These are phyloP conservation scores for Phenganax marumi DNA, from an alignment of 92 coral and sea anemone species.

Conservation along the genomic window DNA sequence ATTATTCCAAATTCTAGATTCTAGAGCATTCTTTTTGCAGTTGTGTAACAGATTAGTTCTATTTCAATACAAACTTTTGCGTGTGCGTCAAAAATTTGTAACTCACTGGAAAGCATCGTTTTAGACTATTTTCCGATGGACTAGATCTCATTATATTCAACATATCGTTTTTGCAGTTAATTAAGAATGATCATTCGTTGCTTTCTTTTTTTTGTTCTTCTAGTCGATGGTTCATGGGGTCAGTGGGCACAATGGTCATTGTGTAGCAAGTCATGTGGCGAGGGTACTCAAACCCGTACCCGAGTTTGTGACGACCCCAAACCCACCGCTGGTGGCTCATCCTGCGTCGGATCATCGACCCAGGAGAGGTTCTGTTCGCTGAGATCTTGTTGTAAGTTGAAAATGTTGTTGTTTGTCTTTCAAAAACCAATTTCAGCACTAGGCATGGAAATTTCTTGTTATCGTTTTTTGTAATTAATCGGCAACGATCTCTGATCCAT, in stretches of 20 bases:
- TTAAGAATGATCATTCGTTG: neutral
- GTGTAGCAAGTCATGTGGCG: conserved; percentile 75
- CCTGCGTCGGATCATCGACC: conserved; percentile 59
- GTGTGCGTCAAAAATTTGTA: no score
- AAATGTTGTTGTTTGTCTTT: neutral
- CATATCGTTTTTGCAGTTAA: neutral
- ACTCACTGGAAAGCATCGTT: no score
- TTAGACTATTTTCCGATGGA: no score
- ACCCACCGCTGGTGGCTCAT: conserved; percentile 64
- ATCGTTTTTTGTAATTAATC: no score
- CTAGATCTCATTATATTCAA: neutral
- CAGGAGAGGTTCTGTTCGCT: conserved; percentile 62
- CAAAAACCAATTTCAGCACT: neutral
- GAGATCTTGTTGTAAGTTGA: conserved; percentile 74
- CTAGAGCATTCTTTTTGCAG: no score
- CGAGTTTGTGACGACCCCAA: conserved; percentile 72
- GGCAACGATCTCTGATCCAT: no score
- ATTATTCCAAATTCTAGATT: neutral
- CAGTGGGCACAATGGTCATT: conserved; percentile 78
- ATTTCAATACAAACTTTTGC: neutral
- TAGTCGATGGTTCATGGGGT: conserved; percentile 77
- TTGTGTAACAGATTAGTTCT: no score
- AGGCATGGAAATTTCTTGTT: no score
- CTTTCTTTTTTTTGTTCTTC: neutral
- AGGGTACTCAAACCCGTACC: conserved; percentile 60